Evolutionary conservation across 2,888 invertebrate genomes (phyloP), one percentile per base, ranked within the genome.

Genomic region (Cheiracanthium punctorium): DNA sequence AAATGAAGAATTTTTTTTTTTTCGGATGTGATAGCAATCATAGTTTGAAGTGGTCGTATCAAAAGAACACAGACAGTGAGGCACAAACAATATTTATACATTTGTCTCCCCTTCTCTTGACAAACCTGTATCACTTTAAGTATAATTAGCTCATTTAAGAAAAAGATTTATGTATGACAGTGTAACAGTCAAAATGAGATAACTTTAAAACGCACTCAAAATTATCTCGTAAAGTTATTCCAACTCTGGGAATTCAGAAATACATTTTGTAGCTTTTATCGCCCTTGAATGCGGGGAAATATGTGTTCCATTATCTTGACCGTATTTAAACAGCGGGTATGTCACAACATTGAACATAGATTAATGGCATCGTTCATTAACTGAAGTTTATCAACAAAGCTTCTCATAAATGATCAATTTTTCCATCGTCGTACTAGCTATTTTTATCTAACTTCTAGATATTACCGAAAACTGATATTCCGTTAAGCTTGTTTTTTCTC

Each of bases 401-500:
- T 58, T 32, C 32, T 30, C 28, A 33, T 74, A 33, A 74, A 24
- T 58, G 52, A 74, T 74, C 74, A 58, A 74, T 74, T 74, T 74
- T 74, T 74, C 48, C 48, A 48, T 14, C 48, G 74, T 20, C 58
- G 8, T 17, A 4, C 30, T 2, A 74, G 14, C 33, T 43, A 65
- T 10, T 65, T 29, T 43, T 48, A 41, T 69, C 67, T 69, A 77
- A 69, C 69, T 67, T 77, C 48, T 17, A 77, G 32, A 77, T 69
- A 76, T 65, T 41, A 32, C 28, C 64, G 58, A 30, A 67, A 77
- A 77, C 48, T 48, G 69, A 67, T 77, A 69, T 69, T 77, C 67
- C 14, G 41, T 37, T 5, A 65, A 29, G 14, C 64, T 33, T 30
- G 24, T 41, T 77, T 77, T 77, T 73, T 30, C n/a, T 64, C 29